Base-by-base conservation (phyloP, 1,140 invertebrate species). In the Drosophila mauritiana region DNA sequence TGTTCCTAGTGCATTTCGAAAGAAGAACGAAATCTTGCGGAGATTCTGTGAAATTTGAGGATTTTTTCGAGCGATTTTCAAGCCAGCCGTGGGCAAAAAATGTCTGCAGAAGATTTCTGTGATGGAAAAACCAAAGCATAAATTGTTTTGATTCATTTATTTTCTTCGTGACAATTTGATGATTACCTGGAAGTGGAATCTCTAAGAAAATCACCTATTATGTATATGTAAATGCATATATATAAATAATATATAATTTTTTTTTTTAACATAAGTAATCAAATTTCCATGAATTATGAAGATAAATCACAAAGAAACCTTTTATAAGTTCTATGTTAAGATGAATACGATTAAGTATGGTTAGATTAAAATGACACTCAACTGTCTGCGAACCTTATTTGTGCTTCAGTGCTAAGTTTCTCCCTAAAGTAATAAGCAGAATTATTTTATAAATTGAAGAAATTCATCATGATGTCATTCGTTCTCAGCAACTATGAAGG, bases 251-350 rank as follows among this genome's bases (percentile, higher is more conserved):
- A 62, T 62, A 77, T 67, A 73, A 57, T 79, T 85, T 82, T 82
- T 86, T 80, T 68, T 78, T 65, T 55, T 61, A 78, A 82, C 52
- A 69, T 86, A 86, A 86, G 83, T 86, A 86, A 86, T 86, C 79
- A 86, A 86, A 86, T 86, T 86, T 86, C 83, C 83, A 88, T 86
- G 83, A 86, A 86, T 88, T 88, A 86, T 86, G 83, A 86, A 80
- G 73, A 82, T 64, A 88, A 88, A 86, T 86, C 83, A 86, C 83
- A 86, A 86, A 86, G 83, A 86, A 86, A 88, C 76, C 76, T 86
- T 86, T 86, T 86, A 86, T 86, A 86, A 86, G 83, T 86, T 86
- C 62, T 88, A 86, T 73, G 80, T 78, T 77, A 86, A 86, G 82
- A 81, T 74, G 43, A 70, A 61, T 61, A 73, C 56, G 40, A 74